A percentile compares a stretch with the other conserved stretches of the same genome.
These are phyloP conservation scores for Campopleginae sp. DNA, from an alignment of 2,888 invertebrate species.

Conservation along the genomic window DNA sequence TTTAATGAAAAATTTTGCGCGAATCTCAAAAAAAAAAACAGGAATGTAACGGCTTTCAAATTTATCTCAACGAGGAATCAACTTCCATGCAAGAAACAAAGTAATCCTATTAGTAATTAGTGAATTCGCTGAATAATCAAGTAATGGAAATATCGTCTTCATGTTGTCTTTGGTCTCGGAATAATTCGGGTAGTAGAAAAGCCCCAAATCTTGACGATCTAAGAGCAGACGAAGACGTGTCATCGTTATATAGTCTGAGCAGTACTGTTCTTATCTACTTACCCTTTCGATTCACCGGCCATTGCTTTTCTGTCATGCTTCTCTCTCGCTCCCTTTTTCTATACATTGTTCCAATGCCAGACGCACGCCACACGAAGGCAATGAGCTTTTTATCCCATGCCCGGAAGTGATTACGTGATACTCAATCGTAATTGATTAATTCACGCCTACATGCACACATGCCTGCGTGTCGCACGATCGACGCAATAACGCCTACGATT, in stretches of 20 bases:
- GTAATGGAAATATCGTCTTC: too few species aligned
- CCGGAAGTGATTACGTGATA: conserved; percentile 51
- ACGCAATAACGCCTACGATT: conserved; percentile 37
- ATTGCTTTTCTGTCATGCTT: conserved; percentile 50
- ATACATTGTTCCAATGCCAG: conserved; percentile 26
- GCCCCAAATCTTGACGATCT: conserved; percentile 17
- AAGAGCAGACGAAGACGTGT: conserved; percentile 32
- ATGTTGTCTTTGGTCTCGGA: background rate
- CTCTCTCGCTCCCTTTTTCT: conserved; percentile 4
- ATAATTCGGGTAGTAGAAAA: background rate
- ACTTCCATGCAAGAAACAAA: background rate
- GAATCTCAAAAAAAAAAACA: background rate
- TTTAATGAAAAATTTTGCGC: background rate
- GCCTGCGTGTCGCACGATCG: conserved; percentile 22
- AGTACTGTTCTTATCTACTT: conserved; percentile 42
- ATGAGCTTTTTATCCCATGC: conserved; percentile 46
- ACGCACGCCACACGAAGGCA: conserved; percentile 38
- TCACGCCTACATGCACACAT: background rate
- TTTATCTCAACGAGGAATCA: background rate
- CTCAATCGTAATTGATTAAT: conserved; percentile 44
- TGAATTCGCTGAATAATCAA: background rate
- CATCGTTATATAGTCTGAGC: conserved; percentile 18
- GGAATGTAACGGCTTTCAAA: background rate
- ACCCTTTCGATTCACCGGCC: conserved; percentile 53
- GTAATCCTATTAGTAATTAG: background rate